phyloP scores from a whole-genome alignment of 1,140 invertebrate species.

The Drosophila bocki region DNA sequence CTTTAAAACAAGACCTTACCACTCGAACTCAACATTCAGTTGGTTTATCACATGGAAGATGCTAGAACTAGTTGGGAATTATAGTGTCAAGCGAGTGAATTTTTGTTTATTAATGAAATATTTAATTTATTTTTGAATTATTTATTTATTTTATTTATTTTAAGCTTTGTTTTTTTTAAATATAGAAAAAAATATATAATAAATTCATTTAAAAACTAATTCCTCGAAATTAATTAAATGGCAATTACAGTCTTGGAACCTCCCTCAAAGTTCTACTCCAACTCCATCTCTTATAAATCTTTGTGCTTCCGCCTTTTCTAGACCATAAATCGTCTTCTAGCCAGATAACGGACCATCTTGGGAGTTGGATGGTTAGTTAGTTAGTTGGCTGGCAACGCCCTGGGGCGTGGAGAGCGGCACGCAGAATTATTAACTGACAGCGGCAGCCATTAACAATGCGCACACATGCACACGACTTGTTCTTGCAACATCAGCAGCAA shows the following conservation, averaged over 20 bases:
- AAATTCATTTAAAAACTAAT: too few relatives aligned
- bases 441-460: conserved; percentile 26
- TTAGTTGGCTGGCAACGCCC: conserved; percentile 41
- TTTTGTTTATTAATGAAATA: too few relatives aligned
- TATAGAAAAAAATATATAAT: too few relatives aligned
- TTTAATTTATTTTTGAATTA: too few relatives aligned
- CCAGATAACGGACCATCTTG: conserved; percentile 42
- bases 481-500: conserved; percentile 44
- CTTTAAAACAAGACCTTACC: too few relatives aligned
- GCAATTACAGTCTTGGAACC: conserved; percentile 4
- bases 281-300: not conserved
- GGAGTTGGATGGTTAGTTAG: conserved; percentile 39
- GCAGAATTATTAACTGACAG: conserved; percentile 64
- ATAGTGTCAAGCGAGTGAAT: too few relatives aligned
- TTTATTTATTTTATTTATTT: too few relatives aligned
- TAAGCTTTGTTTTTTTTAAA: too few relatives aligned
- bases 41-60: too few relatives aligned
- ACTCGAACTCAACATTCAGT: too few relatives aligned
- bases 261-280: not conserved
- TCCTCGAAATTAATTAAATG: not conserved
- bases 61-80: too few relatives aligned
- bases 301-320: conserved; percentile 18
- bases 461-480: conserved; percentile 41
- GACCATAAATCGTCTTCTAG: conserved; percentile 35
- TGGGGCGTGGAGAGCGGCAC: conserved; percentile 50